Evolutionary conservation across 1,140 invertebrate species (phyloP).

Genomic region (Maniola jurtina): DNA sequence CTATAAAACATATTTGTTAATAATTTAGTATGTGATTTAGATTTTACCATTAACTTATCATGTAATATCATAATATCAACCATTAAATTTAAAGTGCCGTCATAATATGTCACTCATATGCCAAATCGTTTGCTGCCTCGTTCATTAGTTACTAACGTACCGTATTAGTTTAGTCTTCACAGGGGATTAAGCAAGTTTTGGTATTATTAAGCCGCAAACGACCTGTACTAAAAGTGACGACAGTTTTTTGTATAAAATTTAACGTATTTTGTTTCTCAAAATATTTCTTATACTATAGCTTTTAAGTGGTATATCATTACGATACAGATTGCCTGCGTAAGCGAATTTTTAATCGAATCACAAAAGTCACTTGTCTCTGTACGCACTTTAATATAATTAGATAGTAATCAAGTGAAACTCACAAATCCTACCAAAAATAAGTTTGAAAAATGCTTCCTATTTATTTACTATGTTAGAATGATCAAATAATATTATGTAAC

Average conservation of each 20-base stretch:
- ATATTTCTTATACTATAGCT: no score
- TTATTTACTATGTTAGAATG: neutral
- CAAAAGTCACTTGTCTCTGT: no score
- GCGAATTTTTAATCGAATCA: no score
- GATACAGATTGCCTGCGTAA: no score
- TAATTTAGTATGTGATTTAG: neutral
- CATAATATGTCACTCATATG: conserved; percentile 20
- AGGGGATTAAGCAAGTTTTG: neutral
- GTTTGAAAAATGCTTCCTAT: neutral
- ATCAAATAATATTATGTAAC: neutral
- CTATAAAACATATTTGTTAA: neutral
- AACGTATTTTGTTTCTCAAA: no score
- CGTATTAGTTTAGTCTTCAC: conserved; percentile 13
- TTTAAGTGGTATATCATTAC: no score
- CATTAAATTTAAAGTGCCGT: conserved; percentile 19
- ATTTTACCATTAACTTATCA: neutral
- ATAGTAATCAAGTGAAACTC: no score
- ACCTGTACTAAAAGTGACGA: no score
- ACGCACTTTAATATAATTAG: no score
- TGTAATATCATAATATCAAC: conserved; percentile 1
- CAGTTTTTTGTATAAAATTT: no score
- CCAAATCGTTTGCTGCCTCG: conserved; percentile 21
- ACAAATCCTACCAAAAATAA: no score
- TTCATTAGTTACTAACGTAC: conserved; percentile 10
- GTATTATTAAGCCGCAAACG: neutral